phyloP scores from a whole-genome alignment of 2,888 invertebrate genomes.

The Rhodophaea formosa region DNA sequence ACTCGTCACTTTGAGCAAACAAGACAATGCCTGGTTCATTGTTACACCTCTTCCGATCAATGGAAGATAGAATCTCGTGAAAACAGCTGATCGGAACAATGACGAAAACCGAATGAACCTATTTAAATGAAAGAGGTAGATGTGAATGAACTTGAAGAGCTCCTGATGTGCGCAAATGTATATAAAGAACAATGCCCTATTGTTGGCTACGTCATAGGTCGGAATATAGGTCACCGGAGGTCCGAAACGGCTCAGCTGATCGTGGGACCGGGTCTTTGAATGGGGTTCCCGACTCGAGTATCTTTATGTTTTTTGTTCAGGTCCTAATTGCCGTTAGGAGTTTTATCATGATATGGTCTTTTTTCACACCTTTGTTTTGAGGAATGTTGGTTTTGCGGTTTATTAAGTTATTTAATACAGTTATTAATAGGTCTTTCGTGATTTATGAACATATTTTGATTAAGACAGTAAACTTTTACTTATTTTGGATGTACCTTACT shows the following conservation, averaged over 20 bases:
- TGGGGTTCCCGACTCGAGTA: slow-evolving; percentile 37
- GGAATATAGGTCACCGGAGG: slow-evolving; percentile 75
- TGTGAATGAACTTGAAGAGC: slow-evolving; percentile 77
- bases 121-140: slow-evolving; percentile 65
- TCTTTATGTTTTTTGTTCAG: slow-evolving; percentile 37
- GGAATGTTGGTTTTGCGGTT: slow-evolving; percentile 10
- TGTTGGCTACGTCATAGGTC: slow-evolving; percentile 76
- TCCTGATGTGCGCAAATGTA: slow-evolving; percentile 76
- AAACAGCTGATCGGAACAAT: slow-evolving; percentile 76
- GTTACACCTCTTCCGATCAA: slow-evolving; percentile 64
- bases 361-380: slow-evolving; percentile 18
- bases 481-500: too few species aligned
- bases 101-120: slow-evolving; percentile 76
- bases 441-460: too few species aligned
- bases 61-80: slow-evolving; percentile 65
- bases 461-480: too few species aligned
- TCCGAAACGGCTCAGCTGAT: slow-evolving; percentile 77
- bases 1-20: slow-evolving; percentile 45
- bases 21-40: slow-evolving; percentile 62
- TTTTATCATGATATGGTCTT: slow-evolving; percentile 24
- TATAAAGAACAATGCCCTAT: slow-evolving; percentile 77
- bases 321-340: slow-evolving; percentile 31
- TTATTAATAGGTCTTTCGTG: background rate
- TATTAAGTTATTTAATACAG: background rate
- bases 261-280: slow-evolving; percentile 53